Percentiles rank a stretch among this genome's conserved stretches.
Conservation (phyloP, 1,140 invertebrate species). For the Nixonia krombeini region DNA sequence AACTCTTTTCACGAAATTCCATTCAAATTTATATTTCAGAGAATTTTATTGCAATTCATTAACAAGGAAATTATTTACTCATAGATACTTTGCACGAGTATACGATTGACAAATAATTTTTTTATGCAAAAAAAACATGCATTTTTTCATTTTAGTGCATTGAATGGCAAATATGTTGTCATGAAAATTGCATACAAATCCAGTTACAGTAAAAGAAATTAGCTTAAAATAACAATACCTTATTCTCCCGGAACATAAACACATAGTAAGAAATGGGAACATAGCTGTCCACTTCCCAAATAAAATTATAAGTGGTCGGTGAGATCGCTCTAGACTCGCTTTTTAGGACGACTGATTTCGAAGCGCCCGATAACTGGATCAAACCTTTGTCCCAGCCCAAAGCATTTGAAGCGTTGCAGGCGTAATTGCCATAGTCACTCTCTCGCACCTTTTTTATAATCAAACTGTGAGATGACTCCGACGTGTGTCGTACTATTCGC, state of each 20-base stretch:
- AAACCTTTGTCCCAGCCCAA: constrained; percentile 73
- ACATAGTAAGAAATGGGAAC: constrained; percentile 81
- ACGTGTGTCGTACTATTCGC: constrained; percentile 74
- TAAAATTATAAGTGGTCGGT: constrained; percentile 75
- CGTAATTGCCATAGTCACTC: constrained; percentile 83
- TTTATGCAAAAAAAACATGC: too few relatives aligned
- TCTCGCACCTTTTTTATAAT: constrained; percentile 79
- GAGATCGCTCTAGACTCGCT: constrained; percentile 67
- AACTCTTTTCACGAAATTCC: too few relatives aligned
- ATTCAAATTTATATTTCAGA: too few relatives aligned
- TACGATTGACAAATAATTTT: too few relatives aligned
- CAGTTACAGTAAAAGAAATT: too few relatives aligned
- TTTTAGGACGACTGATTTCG: constrained; percentile 77
- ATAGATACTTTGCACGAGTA: too few relatives aligned
- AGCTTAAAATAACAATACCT: constrained; percentile 48
- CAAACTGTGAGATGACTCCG: constrained; percentile 73
- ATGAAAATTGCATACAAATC: too few relatives aligned
- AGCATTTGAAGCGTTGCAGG: constrained; percentile 82
- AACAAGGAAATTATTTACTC: too few relatives aligned
- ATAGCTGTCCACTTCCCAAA: constrained; percentile 85
- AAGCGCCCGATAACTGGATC: constrained; percentile 75
- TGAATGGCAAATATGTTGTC: too few relatives aligned
- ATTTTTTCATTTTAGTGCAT: too few relatives aligned
- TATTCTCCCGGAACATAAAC: constrained; percentile 75
- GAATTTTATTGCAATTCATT: too few relatives aligned